Base-by-base conservation (phyloP, 2,113 vertebrate species). In the Phasianus colchicus region DNA sequence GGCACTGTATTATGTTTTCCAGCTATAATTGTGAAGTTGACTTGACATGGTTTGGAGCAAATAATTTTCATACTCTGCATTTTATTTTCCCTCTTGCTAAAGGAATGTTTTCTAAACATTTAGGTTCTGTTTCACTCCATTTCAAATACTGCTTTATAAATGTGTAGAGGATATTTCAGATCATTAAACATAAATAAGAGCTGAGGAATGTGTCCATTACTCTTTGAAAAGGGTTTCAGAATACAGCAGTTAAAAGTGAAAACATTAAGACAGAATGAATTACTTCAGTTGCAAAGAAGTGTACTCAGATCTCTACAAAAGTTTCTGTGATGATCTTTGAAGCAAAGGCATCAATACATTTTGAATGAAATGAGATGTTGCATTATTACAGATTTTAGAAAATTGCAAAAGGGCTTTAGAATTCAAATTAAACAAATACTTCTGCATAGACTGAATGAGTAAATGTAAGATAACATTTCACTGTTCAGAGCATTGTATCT, bases 381-480 rank as follows among this genome's bases (percentile, higher is more conserved):
- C 10, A 66, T 71, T 91, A 91, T 76, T 71, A 69, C 60, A 79
- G 21, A 58, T 79, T 85, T 87, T 54, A 73, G 13, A 85, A 79
- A 45, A 36, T 11, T 82, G 36, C 1, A 32, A 84, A 78, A 77
- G 15, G 4, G 5, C 2, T 88, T 13, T 70, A 63, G 54, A 71
- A 67, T 81, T 80, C 60, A 52, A 88, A 91, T 19, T 64, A 91
- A 91, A 81, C 65, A 86, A 89, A 87, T 70, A 43, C 3, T 75
- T 61, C 40, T 42, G 40, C 40, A 69, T 69, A 86, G 94, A 92
- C 21, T 32, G 86, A 87, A 92, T 63, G 25, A 83, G 93, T 52
- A 70, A 72, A 64, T 34, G 86, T 34, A 88, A 95, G 92, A 64
- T 73, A 92, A 27, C 80, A 91, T 88, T 95, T 93, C 60, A 74